Base-by-base conservation (phyloP, 2,888 invertebrate genomes). In the Drosophila picticornis region DNA sequence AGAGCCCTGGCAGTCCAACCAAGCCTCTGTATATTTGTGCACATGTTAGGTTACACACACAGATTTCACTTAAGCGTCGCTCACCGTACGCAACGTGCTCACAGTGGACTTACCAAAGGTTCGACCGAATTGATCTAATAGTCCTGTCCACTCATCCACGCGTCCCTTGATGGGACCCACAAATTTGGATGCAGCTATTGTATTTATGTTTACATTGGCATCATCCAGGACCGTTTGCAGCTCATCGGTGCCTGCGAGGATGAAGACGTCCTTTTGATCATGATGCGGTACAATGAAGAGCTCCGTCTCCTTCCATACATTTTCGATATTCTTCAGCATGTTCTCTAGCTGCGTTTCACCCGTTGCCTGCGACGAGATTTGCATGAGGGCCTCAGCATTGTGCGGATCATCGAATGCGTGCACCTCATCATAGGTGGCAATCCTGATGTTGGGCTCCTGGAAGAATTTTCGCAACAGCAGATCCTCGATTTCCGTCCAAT, bases 1-100 rank as follows among this genome's bases (percentile, higher is more conserved):
- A n/a, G 96, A 96, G 83, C 96, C 96, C 93, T 98, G 98, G 86
- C 98, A 98, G 70, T 95, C 94, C 83, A 95, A 94, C 98, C 98
- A 98, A 91, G 97, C 97, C 92, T 98, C 98, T 97, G 51, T 4
- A 36, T 4, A 46, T 46, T 19, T 34, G 57, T 25, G 13, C n/a
- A 31, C 9, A 25, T 46, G 4, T 46, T 22, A 11, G 43, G 2
- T 43, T 46, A 46, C 4, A 2, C 7, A 9, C 25, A 25, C 9
- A 46, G 25, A 46, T 46, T 10, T 16, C 16, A 46, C 1, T 16
- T 46, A 16, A 4, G 11, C 19, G 19, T 0, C 7, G n/a, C n/a
- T 40, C 19, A 38, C 0, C 22, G 34, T 34, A 4, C 13, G 4
- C 4, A 34, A 34, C 13, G 22, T 7, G 46, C 7, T 13, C 22